These are phyloP conservation scores for Chaenocephalus aceratus DNA, from an alignment of 2,113 vertebrate species.

Conservation along the genomic window DNA sequence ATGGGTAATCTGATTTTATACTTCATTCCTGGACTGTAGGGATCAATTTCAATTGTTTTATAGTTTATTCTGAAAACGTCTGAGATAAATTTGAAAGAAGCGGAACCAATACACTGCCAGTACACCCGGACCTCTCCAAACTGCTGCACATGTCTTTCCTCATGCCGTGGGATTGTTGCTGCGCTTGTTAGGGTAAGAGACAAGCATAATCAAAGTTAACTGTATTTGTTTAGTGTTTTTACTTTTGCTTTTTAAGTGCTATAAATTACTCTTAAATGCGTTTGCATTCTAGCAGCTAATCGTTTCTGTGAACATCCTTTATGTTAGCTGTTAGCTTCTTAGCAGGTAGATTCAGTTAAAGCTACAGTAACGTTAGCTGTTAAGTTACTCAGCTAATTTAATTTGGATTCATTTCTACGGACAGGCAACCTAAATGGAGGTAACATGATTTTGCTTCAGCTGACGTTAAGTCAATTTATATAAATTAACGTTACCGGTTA, in stretches of 20 bases:
- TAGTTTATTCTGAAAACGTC: not conserved
- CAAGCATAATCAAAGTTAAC: accelerated
- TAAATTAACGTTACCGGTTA: too few species aligned
- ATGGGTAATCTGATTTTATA: not conserved
- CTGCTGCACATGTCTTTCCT: constrained; percentile 10
- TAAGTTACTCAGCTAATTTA: not conserved
- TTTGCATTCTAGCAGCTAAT: too few species aligned
- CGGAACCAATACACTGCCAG: constrained; percentile 48
- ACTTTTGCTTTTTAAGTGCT: not conserved
- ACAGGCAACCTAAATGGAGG: not conserved
- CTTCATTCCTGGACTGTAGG: not conserved
- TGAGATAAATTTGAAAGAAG: too few species aligned
- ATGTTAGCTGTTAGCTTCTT: constrained; percentile 42
- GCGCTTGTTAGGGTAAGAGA: not conserved
- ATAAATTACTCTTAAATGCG: not conserved
- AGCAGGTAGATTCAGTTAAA: not conserved
- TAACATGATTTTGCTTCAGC: not conserved
- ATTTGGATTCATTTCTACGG: not conserved
- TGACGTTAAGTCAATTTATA: too few species aligned
- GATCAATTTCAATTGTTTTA: not conserved
- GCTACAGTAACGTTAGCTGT: not conserved
- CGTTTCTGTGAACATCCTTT: not conserved
- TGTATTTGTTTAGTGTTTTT: accelerated
- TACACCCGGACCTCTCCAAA: constrained; percentile 3
- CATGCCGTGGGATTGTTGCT: constrained; percentile 23